Base-by-base conservation (phyloP, 2,797 vertebrate species). In the Amphiprion clarkii region DNA sequence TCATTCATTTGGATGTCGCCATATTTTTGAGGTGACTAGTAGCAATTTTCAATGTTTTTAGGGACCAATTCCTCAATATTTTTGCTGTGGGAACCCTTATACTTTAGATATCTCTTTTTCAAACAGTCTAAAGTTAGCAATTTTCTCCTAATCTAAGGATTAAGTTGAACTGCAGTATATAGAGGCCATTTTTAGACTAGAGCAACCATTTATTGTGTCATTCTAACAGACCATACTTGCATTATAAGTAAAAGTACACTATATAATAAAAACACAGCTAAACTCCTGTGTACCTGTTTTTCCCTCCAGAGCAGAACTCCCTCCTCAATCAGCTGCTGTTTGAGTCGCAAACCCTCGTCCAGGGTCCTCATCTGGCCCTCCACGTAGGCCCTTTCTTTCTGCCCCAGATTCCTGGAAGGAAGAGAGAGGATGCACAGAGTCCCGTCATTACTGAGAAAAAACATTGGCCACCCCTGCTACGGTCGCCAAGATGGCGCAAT, bases 321-420 rank as follows among this genome's bases (percentile, higher is more conserved):
- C 78, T 95, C 94, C 88, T 94, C 91, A 79, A 94, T 94, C 67
- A 94, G 88, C 56, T 93, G 93, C 91, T 91, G 90, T 82, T 94
- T 94, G 67, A 94, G 89, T 59, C 82, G 86, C 74, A 94, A 84
- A 48, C 93, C 93, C 79, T 95, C 93, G 3, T 91, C 93, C 82
- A 95, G 81, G 65, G 90, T 89, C 91, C 89, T 95, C 93, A 92
- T 93, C 86, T 90, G 93, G 84, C 90, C 89, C 85, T 94, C 92
- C 83, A 95, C 90, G 9, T 89, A 92, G 2, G 76, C 90, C 39
- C 93, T 78, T 87, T 95, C 93, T 73, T 73, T 86, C 87, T 93
- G 93, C 61, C 94, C 93, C 84, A 95, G 90, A 93, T 92, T 94
- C 91, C 93, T 94, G 83, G 46, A 88, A 42, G 59, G 81, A 79